Evolutionary conservation across 2,113 vertebrate species (phyloP), one percentile per base, ranked within the genome.

Genomic region (Tyrannus savana): DNA sequence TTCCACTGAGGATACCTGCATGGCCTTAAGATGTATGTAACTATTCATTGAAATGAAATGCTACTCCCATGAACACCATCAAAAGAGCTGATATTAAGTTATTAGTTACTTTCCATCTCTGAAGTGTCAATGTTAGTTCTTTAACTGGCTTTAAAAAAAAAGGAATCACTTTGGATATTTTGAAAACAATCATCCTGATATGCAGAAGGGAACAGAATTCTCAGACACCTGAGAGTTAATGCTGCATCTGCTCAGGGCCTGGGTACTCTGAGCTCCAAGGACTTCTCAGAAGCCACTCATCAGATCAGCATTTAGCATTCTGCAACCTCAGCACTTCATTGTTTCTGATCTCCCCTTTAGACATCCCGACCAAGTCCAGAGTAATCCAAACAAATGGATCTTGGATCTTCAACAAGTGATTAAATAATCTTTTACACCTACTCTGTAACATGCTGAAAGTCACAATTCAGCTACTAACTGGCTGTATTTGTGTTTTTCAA

Each of bases 401-500:
- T 66, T 47, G 50, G 55, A 21, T 84, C 56, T 91, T 66, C 60
- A 93, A 56, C 9, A 79, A 74, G 24, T 24, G 33, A 80, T 16
- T 59, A 30, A 92, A 84, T 39, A 25, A 63, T 78, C 5, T 86
- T 60, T 91, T 68, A 69, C 4, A 16, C 56, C 50, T 89, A 31
- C 44, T 46, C 42, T 52, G 27, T 59, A 59, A 64, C 19, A 44
- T 72, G 10, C 30, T 80, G 69, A 33, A 47, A 64, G 28, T 82
- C 82, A 85, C 18, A 81, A 37, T 27, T 68, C 33, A 76, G 44
- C 22, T 42, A 44, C 78, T 77, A 47, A 5, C 3, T 71, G 41
- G 35, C 19, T 71, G 76, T 46, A 62, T 93, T 86, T 78, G 66
- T 84, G 42, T 72, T 79, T 92, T 92, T 89, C 90, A 74, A 76